Percentiles rank a stretch among this genome's conserved stretches.
Evolutionary conservation across 2,888 invertebrate species (phyloP).

Genomic region (Caenorhabditis drosophilae): DNA sequence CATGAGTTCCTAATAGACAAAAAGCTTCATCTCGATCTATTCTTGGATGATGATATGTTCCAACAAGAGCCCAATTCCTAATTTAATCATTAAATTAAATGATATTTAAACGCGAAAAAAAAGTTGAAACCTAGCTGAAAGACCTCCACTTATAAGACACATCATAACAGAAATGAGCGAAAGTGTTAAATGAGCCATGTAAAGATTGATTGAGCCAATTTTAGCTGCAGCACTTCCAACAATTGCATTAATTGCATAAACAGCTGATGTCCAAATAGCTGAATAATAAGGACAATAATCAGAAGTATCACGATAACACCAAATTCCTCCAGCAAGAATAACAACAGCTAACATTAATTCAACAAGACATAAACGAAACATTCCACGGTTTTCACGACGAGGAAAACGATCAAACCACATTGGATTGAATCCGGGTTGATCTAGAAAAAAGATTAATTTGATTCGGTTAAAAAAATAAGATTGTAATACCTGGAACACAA

Average conservation of each 20-base stretch:
- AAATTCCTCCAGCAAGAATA: constrained; percentile 62
- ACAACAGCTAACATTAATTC: constrained; percentile 60
- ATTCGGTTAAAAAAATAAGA: too few species aligned
- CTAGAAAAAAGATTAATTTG: constrained; percentile 3
- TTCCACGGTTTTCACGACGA: constrained; percentile 63
- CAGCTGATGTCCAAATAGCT: constrained; percentile 64
- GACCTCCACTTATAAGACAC: constrained; percentile 57
- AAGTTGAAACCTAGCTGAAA: constrained; percentile 59
- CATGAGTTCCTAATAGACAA: constrained; percentile 65
- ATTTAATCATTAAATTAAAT: not conserved
- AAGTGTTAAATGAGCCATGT: constrained; percentile 65
- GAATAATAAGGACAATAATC: constrained; percentile 68
- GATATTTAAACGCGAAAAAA: not conserved
- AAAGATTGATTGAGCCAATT: constrained; percentile 57
- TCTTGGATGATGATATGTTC: constrained; percentile 63
- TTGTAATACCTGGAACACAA: constrained; percentile 21
- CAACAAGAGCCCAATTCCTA: constrained; percentile 57
- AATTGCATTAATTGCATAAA: constrained; percentile 57
- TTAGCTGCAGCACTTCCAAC: constrained; percentile 59
- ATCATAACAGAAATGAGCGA: constrained; percentile 64
- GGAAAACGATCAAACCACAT: constrained; percentile 65
- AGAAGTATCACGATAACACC: constrained; percentile 64
- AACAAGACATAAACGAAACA: constrained; percentile 63
- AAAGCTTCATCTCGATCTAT: constrained; percentile 61
- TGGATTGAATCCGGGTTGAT: constrained; percentile 47